phyloP scores from a whole-genome alignment of 2,113 vertebrate genomes.

The Notothenia coriiceps region DNA sequence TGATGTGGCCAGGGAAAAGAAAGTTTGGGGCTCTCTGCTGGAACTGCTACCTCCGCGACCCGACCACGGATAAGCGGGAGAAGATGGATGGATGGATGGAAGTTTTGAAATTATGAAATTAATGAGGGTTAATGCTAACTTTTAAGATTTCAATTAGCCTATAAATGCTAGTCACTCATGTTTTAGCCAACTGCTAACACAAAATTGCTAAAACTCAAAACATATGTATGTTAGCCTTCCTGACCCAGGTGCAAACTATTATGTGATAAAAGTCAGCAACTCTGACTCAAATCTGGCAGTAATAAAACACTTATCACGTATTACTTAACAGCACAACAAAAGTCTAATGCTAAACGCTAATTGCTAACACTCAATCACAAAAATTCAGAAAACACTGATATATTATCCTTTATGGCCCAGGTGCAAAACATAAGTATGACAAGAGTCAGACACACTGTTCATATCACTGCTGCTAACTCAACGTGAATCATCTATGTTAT shows the following conservation, averaged over 20 bases:
- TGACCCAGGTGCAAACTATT: no score
- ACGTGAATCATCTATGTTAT: background rate
- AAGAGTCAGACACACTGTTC: background rate
- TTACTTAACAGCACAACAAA: background rate
- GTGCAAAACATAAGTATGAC: background rate
- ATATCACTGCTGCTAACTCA: background rate
- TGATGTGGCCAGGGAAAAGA: no score
- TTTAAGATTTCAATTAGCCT: background rate
- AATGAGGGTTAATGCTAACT: background rate
- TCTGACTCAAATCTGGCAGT: no score
- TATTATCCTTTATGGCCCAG: background rate
- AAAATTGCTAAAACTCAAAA: no score
- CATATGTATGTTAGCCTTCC: no score
- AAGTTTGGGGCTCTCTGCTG: no score
- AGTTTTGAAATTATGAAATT: background rate
- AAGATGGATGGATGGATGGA: no score
- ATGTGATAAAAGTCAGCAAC: no score
- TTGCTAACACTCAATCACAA: background rate
- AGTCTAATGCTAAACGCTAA: background rate
- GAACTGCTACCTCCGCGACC: no score
- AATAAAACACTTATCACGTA: no score
- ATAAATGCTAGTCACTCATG: background rate
- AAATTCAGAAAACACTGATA: background rate
- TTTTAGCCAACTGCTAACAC: no score
- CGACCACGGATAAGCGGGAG: no score